Conservation (phyloP, 1,140 invertebrate species). For the Atopsyche davidsoni region DNA sequence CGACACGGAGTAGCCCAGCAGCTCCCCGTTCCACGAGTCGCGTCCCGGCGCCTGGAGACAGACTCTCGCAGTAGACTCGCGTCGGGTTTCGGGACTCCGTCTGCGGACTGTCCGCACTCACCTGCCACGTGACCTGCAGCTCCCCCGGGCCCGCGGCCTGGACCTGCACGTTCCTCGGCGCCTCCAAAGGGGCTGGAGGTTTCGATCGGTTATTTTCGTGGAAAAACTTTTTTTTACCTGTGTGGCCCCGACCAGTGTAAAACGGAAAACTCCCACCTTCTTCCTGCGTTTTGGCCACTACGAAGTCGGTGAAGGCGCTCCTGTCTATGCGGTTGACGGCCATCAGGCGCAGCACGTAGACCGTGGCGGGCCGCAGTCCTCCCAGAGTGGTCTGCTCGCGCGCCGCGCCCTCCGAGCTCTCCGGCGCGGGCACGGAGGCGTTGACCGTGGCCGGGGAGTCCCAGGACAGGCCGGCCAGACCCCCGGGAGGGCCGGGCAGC, state of each 20-base stretch:
- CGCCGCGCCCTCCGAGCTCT: background rate
- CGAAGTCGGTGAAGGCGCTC: conserved; percentile 59
- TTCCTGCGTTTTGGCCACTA: conserved; percentile 66
- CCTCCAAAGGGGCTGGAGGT: conserved; percentile 56
- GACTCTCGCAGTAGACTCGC: background rate
- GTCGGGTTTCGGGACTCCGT: conserved; percentile 25
- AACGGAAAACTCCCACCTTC: conserved; percentile 41
- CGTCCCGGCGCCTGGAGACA: conserved; percentile 55
- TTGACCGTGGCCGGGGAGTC: conserved; percentile 42
- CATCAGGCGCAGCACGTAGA: conserved; percentile 70
- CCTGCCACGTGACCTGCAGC: conserved; percentile 67
- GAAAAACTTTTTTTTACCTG: background rate
- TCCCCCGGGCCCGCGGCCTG: conserved; percentile 64
- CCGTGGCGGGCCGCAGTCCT: conserved; percentile 66
- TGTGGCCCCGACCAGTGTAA: background rate
- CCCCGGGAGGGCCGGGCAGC: conserved; percentile 27
- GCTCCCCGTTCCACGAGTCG: conserved; percentile 74
- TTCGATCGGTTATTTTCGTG: background rate
- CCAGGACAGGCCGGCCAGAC: too few species aligned
- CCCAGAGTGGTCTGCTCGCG: conserved; percentile 47
- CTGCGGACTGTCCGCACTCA: background rate
- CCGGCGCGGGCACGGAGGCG: conserved; percentile 37
- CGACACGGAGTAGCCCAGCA: conserved; percentile 71
- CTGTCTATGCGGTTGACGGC: conserved; percentile 72
- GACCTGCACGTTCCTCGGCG: conserved; percentile 66